Percentiles rank a stretch among this genome's conserved stretches.
Conservation (phyloP, 37 sponge, comb jelly and placozoan genomes). For the Theonella swinhoei region DNA sequence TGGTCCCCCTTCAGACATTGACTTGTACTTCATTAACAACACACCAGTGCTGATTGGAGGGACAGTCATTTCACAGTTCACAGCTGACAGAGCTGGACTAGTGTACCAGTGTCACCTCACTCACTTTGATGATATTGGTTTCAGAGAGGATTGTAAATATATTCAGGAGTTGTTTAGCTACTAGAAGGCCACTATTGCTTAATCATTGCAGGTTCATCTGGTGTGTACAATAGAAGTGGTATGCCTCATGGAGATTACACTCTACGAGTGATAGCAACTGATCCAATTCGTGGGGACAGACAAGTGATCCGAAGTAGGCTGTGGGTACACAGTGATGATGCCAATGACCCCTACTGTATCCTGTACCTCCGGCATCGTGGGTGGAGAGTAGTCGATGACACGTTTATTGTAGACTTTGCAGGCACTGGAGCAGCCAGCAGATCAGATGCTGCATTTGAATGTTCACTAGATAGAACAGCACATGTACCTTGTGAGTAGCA, state of each 20-base stretch:
- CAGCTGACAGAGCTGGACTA: not conserved
- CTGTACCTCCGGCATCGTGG: not conserved
- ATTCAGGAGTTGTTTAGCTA: no score
- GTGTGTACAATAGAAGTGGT: not conserved
- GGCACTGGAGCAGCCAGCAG: not conserved
- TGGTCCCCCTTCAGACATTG: not conserved
- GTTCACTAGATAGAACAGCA: not conserved
- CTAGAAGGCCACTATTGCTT: no score
- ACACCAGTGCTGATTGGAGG: not conserved
- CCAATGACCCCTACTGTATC: not conserved
- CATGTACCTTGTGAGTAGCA: not conserved
- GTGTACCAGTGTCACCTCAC: not conserved
- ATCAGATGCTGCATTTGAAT: not conserved
- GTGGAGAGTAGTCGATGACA: not conserved
- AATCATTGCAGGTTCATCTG: not conserved
- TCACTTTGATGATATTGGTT: not conserved
- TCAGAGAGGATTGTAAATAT: not conserved
- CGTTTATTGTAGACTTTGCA: not conserved
- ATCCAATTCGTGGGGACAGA: not conserved
- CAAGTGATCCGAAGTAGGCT: not conserved
- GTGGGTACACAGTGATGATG: not conserved
- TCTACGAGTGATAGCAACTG: not conserved
- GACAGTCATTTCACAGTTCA: not conserved
- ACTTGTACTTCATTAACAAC: not conserved
- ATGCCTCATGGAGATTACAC: not conserved